Percentiles rank a stretch among this genome's conserved stretches.
Conservation (phyloP, 2,113 vertebrate species). For the Sorex araneus region DNA sequence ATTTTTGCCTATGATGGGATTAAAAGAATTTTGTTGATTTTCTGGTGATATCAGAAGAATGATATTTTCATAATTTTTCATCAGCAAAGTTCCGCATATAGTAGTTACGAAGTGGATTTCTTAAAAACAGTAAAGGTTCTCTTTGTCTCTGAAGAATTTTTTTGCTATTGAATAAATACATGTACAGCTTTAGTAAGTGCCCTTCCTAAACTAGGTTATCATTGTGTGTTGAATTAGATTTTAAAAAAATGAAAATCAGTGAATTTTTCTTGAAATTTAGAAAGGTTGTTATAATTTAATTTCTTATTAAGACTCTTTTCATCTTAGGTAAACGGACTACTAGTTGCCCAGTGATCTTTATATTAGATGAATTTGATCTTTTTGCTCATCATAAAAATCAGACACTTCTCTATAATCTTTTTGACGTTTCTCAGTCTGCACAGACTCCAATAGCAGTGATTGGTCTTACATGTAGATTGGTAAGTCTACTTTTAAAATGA, state of each 20-base stretch:
- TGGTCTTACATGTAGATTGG: conserved; percentile 97
- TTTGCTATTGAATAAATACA: background rate
- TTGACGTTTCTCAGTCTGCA: conserved; percentile 97
- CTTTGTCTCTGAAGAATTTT: conserved; percentile 38
- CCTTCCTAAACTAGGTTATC: background rate
- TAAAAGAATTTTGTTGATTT: conserved; percentile 17
- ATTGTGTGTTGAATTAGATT: conserved; percentile 27
- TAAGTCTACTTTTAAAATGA: conserved; percentile 83
- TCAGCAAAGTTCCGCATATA: conserved; percentile 8
- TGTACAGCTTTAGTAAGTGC: background rate
- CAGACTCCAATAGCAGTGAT: conserved; percentile 96
- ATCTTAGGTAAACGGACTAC: conserved; percentile 92
- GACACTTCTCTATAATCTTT: conserved; percentile 97
- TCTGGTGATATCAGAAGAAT: conserved; percentile 42
- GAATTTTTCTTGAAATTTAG: conserved; percentile 44
- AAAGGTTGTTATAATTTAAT: background rate
- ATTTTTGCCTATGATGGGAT: background rate
- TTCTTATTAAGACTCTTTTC: conserved; percentile 2
- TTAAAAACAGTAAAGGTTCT: background rate
- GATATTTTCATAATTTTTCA: conserved; percentile 39
- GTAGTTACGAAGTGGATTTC: conserved; percentile 7
- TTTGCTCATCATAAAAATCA: conserved; percentile 99
- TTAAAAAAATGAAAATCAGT: conserved; percentile 31
- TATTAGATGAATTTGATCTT: conserved; percentile 98
- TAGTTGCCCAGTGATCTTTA: conserved; percentile 95